phyloP scores from a whole-genome alignment of 2,888 invertebrate genomes.

The Harmothoe impar region DNA sequence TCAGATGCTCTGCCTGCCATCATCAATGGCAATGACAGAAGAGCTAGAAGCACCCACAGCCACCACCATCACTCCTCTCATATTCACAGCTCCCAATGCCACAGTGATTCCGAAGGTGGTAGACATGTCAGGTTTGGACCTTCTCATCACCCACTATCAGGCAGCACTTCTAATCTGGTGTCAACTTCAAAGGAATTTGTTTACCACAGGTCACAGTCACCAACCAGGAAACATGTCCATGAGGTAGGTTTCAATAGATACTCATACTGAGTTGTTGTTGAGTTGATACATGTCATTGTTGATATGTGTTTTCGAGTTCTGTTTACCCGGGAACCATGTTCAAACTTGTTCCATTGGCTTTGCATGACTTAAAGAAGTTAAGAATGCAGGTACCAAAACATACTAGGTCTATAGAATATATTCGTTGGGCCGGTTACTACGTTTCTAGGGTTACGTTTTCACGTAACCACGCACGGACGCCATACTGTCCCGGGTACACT shows the following conservation, averaged over 20 bases:
- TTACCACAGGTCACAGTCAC: constrained; percentile 2
- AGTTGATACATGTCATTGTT: background rate
- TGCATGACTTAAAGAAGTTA: too few relatives aligned
- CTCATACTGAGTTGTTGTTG: too few relatives aligned
- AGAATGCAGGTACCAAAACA: too few relatives aligned
- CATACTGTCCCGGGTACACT: too few relatives aligned
- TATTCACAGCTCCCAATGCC: background rate
- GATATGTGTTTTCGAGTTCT: background rate
- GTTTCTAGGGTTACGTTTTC: too few relatives aligned
- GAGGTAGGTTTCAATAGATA: background rate
- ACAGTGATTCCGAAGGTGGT: background rate
- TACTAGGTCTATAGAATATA: too few relatives aligned
- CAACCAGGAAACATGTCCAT: constrained; percentile 31
- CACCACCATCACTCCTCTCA: background rate
- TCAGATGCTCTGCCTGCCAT: constrained; percentile 14
- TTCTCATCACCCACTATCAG: constrained; percentile 45
- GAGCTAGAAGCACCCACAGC: background rate
- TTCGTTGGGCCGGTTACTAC: too few relatives aligned
- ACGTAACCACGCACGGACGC: too few relatives aligned
- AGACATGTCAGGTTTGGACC: constrained; percentile 54
- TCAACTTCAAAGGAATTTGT: constrained; percentile 21
- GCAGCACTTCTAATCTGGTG: constrained; percentile 21
- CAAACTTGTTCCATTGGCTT: background rate
- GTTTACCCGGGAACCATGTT: constrained; percentile 9
- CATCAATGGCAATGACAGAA: constrained; percentile 12